A percentile compares a stretch with the other conserved stretches of the same genome.
Evolutionary conservation across 2,888 invertebrate genomes (phyloP).

Genomic region (Chrysolina haemoptera): DNA sequence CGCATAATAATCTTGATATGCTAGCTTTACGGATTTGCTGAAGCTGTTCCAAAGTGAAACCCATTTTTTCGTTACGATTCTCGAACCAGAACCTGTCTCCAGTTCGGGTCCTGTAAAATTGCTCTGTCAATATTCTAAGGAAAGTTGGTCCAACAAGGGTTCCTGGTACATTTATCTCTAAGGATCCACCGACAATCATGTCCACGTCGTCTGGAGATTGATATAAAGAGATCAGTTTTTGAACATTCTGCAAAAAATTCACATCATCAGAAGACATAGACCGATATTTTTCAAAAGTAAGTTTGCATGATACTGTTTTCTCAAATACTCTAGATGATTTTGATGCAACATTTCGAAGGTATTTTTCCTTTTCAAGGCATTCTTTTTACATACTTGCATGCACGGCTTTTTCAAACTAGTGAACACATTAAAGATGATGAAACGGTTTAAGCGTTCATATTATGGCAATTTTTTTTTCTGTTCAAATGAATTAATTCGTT

Average conservation of each 20-base stretch:
- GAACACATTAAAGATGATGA: no score
- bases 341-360: no score
- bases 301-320: background rate
- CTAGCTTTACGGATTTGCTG: constrained; percentile 83
- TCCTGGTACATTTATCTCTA: constrained; percentile 83
- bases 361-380: no score
- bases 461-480: no score
- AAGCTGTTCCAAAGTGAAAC: constrained; percentile 81
- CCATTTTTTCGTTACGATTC: constrained; percentile 73
- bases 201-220: constrained; percentile 86
- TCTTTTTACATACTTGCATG: no score
- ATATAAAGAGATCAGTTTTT: constrained; percentile 77
- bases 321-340: background rate
- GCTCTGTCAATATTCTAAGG: constrained; percentile 87
- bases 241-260: constrained; percentile 73
- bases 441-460: no score
- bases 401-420: no score
- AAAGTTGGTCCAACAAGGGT: constrained; percentile 89
- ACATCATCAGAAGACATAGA: background rate
- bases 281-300: no score
- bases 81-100: constrained; percentile 92
- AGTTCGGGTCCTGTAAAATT: constrained; percentile 84
- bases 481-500: no score
- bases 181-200: constrained; percentile 86
- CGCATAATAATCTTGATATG: constrained; percentile 84